phyloP scores from a whole-genome alignment of 2,888 invertebrate species.

The Ernsta delagoae region DNA sequence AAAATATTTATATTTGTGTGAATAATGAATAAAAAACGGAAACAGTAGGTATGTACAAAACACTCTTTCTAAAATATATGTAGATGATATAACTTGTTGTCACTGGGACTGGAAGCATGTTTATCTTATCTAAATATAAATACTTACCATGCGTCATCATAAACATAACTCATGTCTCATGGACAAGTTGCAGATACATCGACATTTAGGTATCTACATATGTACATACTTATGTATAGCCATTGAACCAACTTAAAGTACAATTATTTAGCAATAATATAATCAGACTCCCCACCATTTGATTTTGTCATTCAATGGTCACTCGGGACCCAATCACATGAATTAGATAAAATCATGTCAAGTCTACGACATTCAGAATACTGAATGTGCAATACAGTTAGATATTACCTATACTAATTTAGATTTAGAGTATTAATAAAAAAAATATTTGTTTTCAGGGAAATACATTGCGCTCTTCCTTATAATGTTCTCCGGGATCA shows the following conservation, averaged over 20 bases:
- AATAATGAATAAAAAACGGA: too few species aligned
- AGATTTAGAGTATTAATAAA: too few species aligned
- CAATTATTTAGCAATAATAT: background rate
- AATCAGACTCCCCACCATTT: background rate
- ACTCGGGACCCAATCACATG: too few species aligned
- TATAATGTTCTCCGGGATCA: conserved; percentile 89
- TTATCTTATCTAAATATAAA: conserved; percentile 1
- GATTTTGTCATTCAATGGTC: too few species aligned
- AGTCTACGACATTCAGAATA: too few species aligned
- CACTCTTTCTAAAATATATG: background rate
- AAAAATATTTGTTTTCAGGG: conserved; percentile 83
- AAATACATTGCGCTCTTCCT: conserved; percentile 87
- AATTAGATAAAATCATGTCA: background rate
- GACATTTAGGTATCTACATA: too few species aligned
- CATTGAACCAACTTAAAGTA: background rate
- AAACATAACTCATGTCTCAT: background rate
- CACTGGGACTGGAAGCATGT: background rate
- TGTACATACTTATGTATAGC: too few species aligned
- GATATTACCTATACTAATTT: too few species aligned
- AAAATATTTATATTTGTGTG: too few species aligned
- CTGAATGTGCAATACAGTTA: too few species aligned
- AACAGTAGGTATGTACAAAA: background rate
- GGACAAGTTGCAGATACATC: too few species aligned
- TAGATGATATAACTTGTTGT: background rate
- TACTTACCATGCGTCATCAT: background rate